These are phyloP conservation scores for Drosophila biarmipes DNA, from an alignment of 1,140 invertebrate genomes.

Conservation along the genomic window DNA sequence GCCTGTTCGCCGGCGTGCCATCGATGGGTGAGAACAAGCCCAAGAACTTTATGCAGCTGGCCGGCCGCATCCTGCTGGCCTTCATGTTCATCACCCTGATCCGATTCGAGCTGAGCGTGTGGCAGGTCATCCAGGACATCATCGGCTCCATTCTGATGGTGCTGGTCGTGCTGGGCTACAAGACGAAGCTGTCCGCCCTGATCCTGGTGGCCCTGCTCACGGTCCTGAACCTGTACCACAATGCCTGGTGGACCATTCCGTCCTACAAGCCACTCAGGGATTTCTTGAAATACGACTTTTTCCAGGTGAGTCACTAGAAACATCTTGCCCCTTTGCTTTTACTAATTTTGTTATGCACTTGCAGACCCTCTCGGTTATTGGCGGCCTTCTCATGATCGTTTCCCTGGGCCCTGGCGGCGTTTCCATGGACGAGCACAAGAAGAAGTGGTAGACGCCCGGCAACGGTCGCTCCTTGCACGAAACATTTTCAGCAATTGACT, in stretches of 20 bases:
- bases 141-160: constrained; percentile 97
- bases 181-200: constrained; percentile 98
- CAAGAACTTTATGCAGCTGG: constrained; percentile 98
- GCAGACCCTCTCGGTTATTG: constrained; percentile 98
- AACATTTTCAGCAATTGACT: constrained; percentile 55
- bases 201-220: constrained; percentile 96
- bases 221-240: constrained; percentile 97
- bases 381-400: constrained; percentile 99
- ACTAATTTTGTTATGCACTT: constrained; percentile 67
- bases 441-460: constrained; percentile 92
- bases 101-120: constrained; percentile 95
- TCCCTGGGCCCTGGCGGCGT: constrained; percentile 98
- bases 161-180: constrained; percentile 98
- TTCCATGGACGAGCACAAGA: constrained; percentile 99
- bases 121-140: constrained; percentile 96
- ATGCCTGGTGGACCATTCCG: constrained; percentile 99
- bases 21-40: constrained; percentile 98
- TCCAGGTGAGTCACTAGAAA: constrained; percentile 90
- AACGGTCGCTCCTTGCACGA: constrained; percentile 10
- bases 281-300: constrained; percentile 99
- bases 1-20: constrained; percentile 99
- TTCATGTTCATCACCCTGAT: constrained; percentile 99
- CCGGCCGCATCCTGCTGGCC: constrained; percentile 97
- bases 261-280: constrained; percentile 97
- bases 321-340: background rate